A percentile compares a stretch with the other conserved stretches of the same genome.
These are phyloP conservation scores for Melieria picta DNA, from an alignment of 2,888 invertebrate genomes.

Conservation along the genomic window DNA sequence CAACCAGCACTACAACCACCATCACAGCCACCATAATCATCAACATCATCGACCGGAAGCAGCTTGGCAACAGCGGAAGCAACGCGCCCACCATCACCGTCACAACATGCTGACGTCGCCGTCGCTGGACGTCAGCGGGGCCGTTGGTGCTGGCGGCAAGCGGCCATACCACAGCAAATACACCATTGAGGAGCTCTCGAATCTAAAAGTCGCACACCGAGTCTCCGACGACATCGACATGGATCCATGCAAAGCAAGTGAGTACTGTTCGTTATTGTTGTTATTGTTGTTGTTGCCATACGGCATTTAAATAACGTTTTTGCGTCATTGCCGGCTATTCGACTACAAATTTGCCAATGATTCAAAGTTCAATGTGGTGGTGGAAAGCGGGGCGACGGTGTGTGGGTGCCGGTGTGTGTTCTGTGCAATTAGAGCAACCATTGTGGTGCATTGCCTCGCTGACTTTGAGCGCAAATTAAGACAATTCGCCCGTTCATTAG, in stretches of 20 bases:
- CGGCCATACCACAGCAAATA: conserved; percentile 66
- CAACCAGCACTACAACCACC: conserved; percentile 42
- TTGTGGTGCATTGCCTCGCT: neutral
- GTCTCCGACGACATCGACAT: conserved; percentile 80
- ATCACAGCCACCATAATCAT: conserved; percentile 42
- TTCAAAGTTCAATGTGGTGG: conserved; percentile 25
- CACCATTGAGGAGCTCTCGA: conserved; percentile 76
- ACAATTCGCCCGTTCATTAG: conserved; percentile 8
- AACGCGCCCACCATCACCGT: conserved; percentile 40
- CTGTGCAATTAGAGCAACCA: neutral
- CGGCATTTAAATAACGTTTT: neutral
- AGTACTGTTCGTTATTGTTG: conserved; percentile 58
- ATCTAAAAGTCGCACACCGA: conserved; percentile 73
- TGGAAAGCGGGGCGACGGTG: neutral
- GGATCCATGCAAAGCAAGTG: conserved; percentile 90
- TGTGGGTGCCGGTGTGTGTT: neutral
- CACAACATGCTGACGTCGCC: conserved; percentile 25
- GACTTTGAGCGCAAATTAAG: conserved; percentile 10
- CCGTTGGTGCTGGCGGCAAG: conserved; percentile 5
- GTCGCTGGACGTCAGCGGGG: conserved; percentile 11
- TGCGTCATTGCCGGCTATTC: conserved; percentile 10
- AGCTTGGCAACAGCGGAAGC: conserved; percentile 42
- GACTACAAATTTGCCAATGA: conserved; percentile 1
- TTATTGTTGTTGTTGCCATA: too few relatives aligned
- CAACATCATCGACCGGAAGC: conserved; percentile 41